Evolutionary conservation across 2,113 vertebrate genomes (phyloP).

Genomic region (Noturus placidus): DNA sequence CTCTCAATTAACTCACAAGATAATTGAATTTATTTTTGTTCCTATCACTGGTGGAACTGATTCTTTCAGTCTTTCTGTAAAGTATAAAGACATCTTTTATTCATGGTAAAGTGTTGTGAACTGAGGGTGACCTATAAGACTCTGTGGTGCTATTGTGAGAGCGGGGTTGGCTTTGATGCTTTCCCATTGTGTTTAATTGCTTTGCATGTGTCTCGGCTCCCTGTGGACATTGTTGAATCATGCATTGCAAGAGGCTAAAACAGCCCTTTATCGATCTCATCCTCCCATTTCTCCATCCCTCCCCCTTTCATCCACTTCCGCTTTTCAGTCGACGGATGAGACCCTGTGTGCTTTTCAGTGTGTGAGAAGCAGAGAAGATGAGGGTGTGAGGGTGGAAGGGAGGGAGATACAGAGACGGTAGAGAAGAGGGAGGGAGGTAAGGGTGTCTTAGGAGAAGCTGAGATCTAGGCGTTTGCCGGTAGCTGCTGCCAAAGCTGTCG

Average conservation of each 20-base stretch:
- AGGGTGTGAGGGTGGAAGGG: slow-evolving; percentile 50
- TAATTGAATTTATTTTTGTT: neutral
- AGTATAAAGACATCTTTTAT: slow-evolving; percentile 18
- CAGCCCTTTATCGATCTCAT: slow-evolving; percentile 59
- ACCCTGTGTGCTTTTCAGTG: slow-evolving; percentile 39
- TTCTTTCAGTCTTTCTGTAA: neutral
- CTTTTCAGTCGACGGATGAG: slow-evolving; percentile 32
- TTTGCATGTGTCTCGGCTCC: slow-evolving; percentile 22
- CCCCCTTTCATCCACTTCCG: slow-evolving; percentile 40
- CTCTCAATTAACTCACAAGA: neutral
- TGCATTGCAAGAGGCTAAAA: slow-evolving; percentile 43
- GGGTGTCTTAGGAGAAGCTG: slow-evolving; percentile 15
- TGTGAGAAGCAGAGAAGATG: slow-evolving; percentile 25
- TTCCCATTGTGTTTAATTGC: slow-evolving; percentile 9
- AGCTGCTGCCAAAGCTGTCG: slow-evolving; percentile 65
- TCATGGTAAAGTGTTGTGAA: neutral
- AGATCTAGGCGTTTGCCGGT: slow-evolving; percentile 32
- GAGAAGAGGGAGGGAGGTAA: slow-evolving; percentile 9
- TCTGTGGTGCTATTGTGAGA: slow-evolving; percentile 9
- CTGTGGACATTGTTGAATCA: slow-evolving; percentile 36
- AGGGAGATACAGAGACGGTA: slow-evolving; percentile 50
- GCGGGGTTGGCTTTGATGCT: neutral
- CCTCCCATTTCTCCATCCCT: slow-evolving; percentile 51
- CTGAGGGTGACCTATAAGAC: neutral
- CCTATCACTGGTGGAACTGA: slow-evolving; percentile 1